Evolutionary conservation across 2,113 vertebrate genomes (phyloP), one percentile per base, ranked within the genome.

Genomic region (Aptenodytes forsteri): DNA sequence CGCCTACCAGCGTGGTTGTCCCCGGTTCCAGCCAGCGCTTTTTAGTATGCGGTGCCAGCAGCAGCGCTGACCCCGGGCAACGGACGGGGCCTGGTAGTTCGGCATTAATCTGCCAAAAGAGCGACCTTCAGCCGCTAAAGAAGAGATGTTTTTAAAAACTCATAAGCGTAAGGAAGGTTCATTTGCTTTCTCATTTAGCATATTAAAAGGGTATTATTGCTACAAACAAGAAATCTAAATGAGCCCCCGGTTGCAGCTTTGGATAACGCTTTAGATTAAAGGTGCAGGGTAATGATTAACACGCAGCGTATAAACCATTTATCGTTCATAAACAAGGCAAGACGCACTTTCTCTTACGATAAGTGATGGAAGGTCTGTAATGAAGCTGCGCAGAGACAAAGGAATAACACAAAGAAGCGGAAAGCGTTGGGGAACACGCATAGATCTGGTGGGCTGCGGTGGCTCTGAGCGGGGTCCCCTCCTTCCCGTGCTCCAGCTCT

Each of bases 121-220:
- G 96, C 47, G 97, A 98, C 98, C 98, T 98, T 97, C 98, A 93
- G 34, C 83, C 17, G 6, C 88, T 50, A 66, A 87, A 96, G 96
- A 92, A 88, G 97, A 75, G 91, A 91, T 59, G 95, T 73, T 96
- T 95, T 71, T 93, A 95, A 96, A 96, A 96, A 78, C 95, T 91
- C 97, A 0, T 16, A 20, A 91, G 97, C 18, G 11, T 58, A 80
- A 96, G 79, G 94, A 97, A 97, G 97, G 95, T 91, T 98, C 96
- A 92, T 97, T 97, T 97, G 96, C 67, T 91, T 52, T 59, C 98
- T 98, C 97, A 96, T 98, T 96, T 97, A 98, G 97, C 96, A 97
- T 96, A 97, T 98, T 98, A 98, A 98, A 98, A 98, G 96, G 92
- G 87, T 90, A 94, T 98, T 98, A 98, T 97, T 97, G 98, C 95